A percentile compares a stretch with the other conserved stretches of the same genome.
phyloP scores from a whole-genome alignment of 92 coral and sea anemone genomes.

The Porites cylindrica region DNA sequence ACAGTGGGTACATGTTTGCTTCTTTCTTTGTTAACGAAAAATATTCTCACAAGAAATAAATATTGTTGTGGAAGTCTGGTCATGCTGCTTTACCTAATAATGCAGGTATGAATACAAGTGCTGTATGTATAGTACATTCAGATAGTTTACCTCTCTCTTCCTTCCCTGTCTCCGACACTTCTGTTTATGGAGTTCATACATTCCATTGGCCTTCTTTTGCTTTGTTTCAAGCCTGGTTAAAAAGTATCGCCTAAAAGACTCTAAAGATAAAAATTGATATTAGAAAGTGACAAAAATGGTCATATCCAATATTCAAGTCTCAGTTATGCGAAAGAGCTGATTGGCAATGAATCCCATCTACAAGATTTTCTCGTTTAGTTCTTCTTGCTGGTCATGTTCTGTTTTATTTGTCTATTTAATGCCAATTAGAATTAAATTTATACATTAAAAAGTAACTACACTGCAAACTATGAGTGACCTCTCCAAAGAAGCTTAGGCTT shows the following conservation, averaged over 20 bases:
- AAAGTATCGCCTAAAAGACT: slow-evolving; percentile 8
- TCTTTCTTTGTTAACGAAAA: no score
- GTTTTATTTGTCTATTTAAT: slow-evolving; percentile 34
- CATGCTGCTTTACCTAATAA: neutral
- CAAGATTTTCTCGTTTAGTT: no score
- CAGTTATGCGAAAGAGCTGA: no score
- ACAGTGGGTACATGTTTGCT: no score
- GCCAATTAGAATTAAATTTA: no score
- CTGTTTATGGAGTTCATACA: neutral
- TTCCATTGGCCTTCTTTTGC: neutral
- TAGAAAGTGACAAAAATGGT: no score
- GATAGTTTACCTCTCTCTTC: slow-evolving; percentile 15
- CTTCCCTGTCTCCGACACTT: slow-evolving; percentile 18
- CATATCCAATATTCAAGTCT: no score
- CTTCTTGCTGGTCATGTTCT: slow-evolving; percentile 61
- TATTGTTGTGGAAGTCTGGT: neutral
- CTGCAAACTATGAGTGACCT: no score
- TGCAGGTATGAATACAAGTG: neutral
- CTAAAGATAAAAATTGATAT: neutral
- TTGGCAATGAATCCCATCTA: no score
- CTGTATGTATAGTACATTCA: neutral
- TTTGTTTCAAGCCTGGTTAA: neutral
- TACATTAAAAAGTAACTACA: no score
- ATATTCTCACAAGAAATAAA: no score
- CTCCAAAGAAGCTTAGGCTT: no score